A percentile compares a stretch with the other conserved stretches of the same genome.
Evolutionary conservation across 2,113 vertebrate species (phyloP).

Genomic region (Candoia aspera): DNA sequence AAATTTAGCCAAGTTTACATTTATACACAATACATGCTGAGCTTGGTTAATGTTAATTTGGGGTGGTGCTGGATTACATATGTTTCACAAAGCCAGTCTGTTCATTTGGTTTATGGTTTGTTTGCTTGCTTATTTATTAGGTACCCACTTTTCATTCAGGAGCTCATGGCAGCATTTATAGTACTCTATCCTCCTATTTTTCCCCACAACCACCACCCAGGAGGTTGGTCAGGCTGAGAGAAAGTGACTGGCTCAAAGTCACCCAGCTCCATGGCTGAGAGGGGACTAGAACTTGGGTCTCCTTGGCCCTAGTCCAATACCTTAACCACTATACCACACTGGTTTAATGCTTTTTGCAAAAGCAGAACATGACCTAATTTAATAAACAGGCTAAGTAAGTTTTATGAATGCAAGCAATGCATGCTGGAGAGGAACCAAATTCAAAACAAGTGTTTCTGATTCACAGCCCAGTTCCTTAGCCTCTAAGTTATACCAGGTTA

Average conservation of each 20-base stretch:
- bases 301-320: not conserved
- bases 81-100: not conserved
- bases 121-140: not conserved
- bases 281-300: not conserved
- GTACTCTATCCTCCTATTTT: not conserved
- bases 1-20: not conserved
- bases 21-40: not conserved
- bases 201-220: not conserved
- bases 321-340: not conserved
- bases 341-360: not conserved
- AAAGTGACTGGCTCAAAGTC: not conserved
- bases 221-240: not conserved
- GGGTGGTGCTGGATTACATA: not conserved
- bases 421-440: not conserved
- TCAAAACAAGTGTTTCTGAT: not conserved
- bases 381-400: not conserved
- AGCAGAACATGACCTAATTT: not conserved
- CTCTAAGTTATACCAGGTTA: not conserved
- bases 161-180: not conserved
- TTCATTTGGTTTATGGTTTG: not conserved
- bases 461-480: not conserved
- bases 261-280: not conserved
- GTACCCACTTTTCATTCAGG: not conserved
- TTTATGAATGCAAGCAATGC: not conserved
- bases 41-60: not conserved